A percentile compares a stretch with the other conserved stretches of the same genome.
phyloP scores from a whole-genome alignment of 1,140 invertebrate genomes.

The Bombus consobrinus region DNA sequence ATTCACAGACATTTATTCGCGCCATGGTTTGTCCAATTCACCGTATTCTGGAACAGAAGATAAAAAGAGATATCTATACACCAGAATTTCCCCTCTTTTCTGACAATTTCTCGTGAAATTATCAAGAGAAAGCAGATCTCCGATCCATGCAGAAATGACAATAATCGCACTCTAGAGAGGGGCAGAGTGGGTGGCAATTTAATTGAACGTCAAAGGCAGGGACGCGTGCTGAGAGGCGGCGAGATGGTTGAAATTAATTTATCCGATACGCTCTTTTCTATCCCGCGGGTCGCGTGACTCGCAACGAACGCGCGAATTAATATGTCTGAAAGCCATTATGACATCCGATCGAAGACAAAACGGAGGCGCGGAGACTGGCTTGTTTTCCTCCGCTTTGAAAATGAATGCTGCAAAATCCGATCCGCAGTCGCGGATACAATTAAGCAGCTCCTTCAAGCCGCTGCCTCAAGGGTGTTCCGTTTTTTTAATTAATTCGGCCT shows the following conservation, averaged over 20 bases:
- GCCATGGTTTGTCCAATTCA: neutral
- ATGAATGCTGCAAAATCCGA: conserved; percentile 32
- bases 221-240: neutral
- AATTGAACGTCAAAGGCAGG: conserved; percentile 42
- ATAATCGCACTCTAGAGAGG: conserved; percentile 3
- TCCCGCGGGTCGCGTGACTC: neutral
- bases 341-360: neutral
- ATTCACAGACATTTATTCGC: neutral
- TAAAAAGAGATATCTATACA: neutral
- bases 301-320: conserved; percentile 22
- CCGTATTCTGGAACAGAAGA: no score
- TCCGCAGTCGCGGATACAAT: conserved; percentile 51
- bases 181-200: conserved; percentile 12
- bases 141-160: neutral
- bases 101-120: conserved; percentile 2
- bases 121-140: neutral
- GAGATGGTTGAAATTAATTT: conserved; percentile 31
- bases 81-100: neutral
- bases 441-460: conserved; percentile 27
- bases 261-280: conserved; percentile 34
- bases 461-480: conserved; percentile 32
- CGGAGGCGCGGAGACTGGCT: neutral
- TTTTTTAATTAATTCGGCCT: conserved; percentile 53
- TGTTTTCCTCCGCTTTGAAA: conserved; percentile 1
- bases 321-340: conserved; percentile 17